phyloP scores from a whole-genome alignment of 2,113 vertebrate species.

The Bungarus multicinctus region DNA sequence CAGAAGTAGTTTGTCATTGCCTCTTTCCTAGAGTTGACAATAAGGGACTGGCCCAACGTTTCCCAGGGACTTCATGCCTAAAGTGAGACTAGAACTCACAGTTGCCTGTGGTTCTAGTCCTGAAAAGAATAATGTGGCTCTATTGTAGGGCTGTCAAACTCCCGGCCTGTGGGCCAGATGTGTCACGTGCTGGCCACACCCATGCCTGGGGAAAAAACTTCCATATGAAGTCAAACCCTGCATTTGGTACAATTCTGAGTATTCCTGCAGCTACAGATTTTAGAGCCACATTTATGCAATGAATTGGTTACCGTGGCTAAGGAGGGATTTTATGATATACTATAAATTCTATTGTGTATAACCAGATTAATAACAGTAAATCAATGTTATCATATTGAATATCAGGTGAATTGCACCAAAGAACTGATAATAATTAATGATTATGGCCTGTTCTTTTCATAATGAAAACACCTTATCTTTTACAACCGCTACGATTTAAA shows the following conservation, averaged over 20 bases:
- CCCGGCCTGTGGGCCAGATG: too few species aligned
- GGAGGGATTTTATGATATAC: background rate
- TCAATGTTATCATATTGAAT: background rate
- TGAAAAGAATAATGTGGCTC: background rate
- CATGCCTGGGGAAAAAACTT: too few species aligned
- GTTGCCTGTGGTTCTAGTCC: background rate
- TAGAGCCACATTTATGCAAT: background rate
- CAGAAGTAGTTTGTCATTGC: background rate
- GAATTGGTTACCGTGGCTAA: background rate
- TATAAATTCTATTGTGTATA: constrained; percentile 17
- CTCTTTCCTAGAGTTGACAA: background rate
- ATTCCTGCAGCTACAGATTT: background rate
- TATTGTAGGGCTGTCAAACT: background rate
- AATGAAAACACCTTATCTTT: background rate
- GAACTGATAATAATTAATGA: constrained; percentile 29
- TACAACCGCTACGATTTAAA: background rate
- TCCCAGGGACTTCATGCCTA: background rate
- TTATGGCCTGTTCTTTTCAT: background rate
- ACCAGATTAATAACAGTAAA: constrained; percentile 12
- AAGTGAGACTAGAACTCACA: background rate
- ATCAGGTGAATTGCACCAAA: background rate
- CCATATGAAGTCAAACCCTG: background rate
- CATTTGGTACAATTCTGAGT: background rate
- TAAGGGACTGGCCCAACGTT: background rate
- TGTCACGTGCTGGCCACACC: too few species aligned